phyloP scores from a whole-genome alignment of 1,140 invertebrate species.

The Lineus longissimus region DNA sequence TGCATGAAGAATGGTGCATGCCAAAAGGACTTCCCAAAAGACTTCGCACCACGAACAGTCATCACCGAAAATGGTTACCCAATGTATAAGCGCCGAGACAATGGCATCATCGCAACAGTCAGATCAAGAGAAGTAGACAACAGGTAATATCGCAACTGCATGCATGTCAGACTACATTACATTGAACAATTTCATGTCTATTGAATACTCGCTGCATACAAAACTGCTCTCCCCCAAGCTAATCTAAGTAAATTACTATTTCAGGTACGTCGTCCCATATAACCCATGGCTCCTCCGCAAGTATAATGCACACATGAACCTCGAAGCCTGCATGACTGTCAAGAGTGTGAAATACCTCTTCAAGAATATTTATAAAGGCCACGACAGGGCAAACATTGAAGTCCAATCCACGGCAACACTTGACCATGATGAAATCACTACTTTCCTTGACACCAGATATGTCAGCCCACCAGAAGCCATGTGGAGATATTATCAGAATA shows the following conservation, averaged over 20 bases:
- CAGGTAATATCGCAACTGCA: no score
- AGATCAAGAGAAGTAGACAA: background rate
- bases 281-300: conserved; percentile 17
- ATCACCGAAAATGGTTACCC: no score
- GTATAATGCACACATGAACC: no score
- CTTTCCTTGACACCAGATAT: conserved; percentile 27
- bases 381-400: conserved; percentile 15
- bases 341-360: conserved; percentile 32
- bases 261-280: conserved; percentile 24
- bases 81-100: conserved; percentile 7
- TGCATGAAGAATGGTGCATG: conserved; percentile 31
- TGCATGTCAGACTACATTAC: no score
- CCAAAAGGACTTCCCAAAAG: conserved; percentile 27
- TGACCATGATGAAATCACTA: conserved; percentile 13
- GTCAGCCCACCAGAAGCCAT: conserved; percentile 33
- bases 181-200: no score
- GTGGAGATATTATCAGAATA: conserved; percentile 33
- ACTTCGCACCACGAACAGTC: no score
- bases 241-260: no score
- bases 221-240: no score
- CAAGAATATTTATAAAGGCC: no score
- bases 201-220: no score
- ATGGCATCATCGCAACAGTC: background rate
- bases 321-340: conserved; percentile 18
- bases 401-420: background rate